Evolutionary conservation across 2,888 invertebrate species (phyloP), one percentile per base, ranked within the genome.

Genomic region (Eristalinus sepulchralis): DNA sequence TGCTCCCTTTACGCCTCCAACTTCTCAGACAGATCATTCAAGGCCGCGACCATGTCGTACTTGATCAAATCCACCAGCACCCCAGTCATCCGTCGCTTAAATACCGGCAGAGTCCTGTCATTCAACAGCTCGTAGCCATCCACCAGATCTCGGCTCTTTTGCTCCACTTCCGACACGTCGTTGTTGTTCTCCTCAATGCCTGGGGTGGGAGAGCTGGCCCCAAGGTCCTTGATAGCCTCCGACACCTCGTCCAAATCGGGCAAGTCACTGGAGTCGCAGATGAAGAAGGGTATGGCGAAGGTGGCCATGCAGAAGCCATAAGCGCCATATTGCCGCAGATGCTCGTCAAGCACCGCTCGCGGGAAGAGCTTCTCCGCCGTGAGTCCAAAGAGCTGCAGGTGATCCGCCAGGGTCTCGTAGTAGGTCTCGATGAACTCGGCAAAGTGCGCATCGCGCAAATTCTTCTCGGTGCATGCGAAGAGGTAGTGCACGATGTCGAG

Each of bases 251-350:
- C 90, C n/a, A 91, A 88, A 87, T 91, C 89, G 8, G 90, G 89
- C 2, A 91, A 67, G 78, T 91, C 90, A 20, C 53, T 88, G 6
- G 90, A 88, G 27, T 90, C 89, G 2, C 90, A 89, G 55, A 91
- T 89, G 34, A 90, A 91, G 70, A 91, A 91, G 0, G 91, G 91
- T 39, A 91, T 83, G 0, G 90, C 80, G 85, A 90, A 90, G 0
- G 90, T 89, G 0, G 90, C 89, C 90, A 91, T 91, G 22, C 90
- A 90, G 33, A 91, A 88, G 22, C 91, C 91, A 76, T 89, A 91
- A 1, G 89, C 83, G 0, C 91, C 91, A 80, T 89, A 91, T 5
- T 88, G 86, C 5, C 88, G 83, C n/a, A 92, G 68, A 31, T 92
- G 91, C 17, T 88, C 86, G 57, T 90, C 73, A 20, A 91, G 90